phyloP scores from a whole-genome alignment of 1,140 invertebrate genomes.

The Galleria mellonella region DNA sequence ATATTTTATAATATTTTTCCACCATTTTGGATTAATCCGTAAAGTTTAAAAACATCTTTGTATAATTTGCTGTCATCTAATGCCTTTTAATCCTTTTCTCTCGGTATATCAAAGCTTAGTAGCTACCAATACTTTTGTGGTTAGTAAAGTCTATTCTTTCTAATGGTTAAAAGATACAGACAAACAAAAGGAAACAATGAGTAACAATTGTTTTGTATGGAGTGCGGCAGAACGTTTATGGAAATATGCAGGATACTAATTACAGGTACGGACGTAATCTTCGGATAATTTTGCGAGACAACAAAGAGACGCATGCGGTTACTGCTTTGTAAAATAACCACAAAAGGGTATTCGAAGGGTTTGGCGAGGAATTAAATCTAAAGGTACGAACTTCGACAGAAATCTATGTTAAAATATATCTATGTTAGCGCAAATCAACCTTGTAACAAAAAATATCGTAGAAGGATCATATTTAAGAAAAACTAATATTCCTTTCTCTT shows the following conservation, averaged over 20 bases:
- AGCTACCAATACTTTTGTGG: slow-evolving; percentile 15
- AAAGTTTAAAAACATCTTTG: no score
- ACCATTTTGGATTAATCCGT: no score
- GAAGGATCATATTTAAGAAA: no score
- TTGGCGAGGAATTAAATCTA: no score
- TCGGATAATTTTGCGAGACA: slow-evolving; percentile 5
- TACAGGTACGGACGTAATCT: slow-evolving; percentile 13
- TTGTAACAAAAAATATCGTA: no score
- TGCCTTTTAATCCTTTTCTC: slow-evolving; percentile 36
- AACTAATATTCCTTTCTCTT: no score
- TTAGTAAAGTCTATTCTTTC: slow-evolving; percentile 6
- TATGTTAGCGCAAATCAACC: no score
- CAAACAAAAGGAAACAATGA: slow-evolving; percentile 40
- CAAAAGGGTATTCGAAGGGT: no score
- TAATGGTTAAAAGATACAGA: slow-evolving; percentile 21
- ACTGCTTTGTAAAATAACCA: no score
- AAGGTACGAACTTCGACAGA: no score
- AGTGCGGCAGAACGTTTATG: slow-evolving; percentile 14
- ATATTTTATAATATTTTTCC: no score
- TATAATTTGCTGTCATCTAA: not conserved
- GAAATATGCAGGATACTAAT: slow-evolving; percentile 24
- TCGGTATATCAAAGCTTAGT: slow-evolving; percentile 23
- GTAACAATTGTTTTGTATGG: slow-evolving; percentile 33
- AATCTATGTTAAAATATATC: no score
- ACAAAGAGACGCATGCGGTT: not conserved